A percentile compares a stretch with the other conserved stretches of the same genome.
Conservation (phyloP, 2,888 invertebrate genomes). For the Agapostemon virescens region DNA sequence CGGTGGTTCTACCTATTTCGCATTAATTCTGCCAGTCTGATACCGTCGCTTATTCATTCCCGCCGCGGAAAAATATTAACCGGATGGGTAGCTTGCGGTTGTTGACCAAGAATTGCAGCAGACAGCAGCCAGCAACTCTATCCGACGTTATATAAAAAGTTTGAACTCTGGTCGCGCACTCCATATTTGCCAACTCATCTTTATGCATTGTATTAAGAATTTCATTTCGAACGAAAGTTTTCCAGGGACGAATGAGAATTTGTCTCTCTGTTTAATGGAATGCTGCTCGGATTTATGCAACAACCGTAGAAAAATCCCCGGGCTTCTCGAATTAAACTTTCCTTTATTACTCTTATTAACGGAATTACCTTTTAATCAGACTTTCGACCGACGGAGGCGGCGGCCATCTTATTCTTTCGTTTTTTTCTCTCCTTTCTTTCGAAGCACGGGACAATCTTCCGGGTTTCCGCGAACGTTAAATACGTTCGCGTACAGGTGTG, state of each 20-base stretch:
- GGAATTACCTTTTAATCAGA: background rate
- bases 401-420: background rate
- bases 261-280: slow-evolving; percentile 16
- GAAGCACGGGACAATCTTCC: background rate
- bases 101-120: slow-evolving; percentile 7
- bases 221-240: slow-evolving; percentile 13
- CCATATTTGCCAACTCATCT: slow-evolving; percentile 7
- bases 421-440: too few relatives aligned
- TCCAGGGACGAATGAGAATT: background rate
- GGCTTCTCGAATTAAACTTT: background rate
- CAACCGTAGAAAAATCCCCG: background rate
- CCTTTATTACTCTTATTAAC: background rate
- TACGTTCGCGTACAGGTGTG: background rate
- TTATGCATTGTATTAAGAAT: slow-evolving; percentile 19
- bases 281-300: background rate
- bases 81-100: background rate
- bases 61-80: slow-evolving; percentile 6
- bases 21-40: background rate
- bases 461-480: background rate
- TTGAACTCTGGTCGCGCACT: background rate
- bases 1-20: background rate
- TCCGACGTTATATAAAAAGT: background rate
- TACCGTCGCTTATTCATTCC: background rate
- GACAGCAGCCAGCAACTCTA: background rate
- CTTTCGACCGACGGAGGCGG: background rate